phyloP scores from a whole-genome alignment of 2,888 invertebrate genomes.

The Diabrotica balteata region DNA sequence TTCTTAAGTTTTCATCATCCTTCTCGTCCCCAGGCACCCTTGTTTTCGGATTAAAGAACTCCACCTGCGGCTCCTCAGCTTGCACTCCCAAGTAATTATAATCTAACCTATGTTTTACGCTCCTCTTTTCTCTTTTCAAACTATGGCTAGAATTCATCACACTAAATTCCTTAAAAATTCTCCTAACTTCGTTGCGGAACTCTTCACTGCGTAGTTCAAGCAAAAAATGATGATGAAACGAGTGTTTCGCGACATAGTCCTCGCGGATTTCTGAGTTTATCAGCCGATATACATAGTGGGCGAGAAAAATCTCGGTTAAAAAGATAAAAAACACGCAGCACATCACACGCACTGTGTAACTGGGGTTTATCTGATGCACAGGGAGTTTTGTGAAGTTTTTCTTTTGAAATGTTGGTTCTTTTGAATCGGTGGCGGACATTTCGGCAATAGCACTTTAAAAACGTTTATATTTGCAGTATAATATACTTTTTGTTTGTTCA shows the following conservation, averaged over 20 bases:
- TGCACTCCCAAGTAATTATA: conserved; percentile 50
- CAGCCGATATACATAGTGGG: conserved; percentile 57
- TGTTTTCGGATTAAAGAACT: conserved; percentile 77
- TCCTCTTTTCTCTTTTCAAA: conserved; percentile 32
- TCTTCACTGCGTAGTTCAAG: conserved; percentile 49
- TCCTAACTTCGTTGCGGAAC: conserved; percentile 50
- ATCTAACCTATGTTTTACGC: conserved; percentile 36
- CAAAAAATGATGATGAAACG: conserved; percentile 51
- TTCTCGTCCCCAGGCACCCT: conserved; percentile 63
- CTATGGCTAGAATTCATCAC: conserved; percentile 18
- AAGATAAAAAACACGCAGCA: conserved; percentile 59
- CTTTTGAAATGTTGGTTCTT: conserved; percentile 28
- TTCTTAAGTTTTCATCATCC: conserved; percentile 57
- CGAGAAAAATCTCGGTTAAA: conserved; percentile 56
- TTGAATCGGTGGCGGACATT: conserved; percentile 43
- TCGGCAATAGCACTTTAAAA: not conserved
- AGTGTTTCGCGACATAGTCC: conserved; percentile 52
- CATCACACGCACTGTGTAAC: conserved; percentile 56
- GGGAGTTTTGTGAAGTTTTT: conserved; percentile 37
- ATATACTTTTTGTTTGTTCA: too few relatives aligned
- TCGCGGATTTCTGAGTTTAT: conserved; percentile 56
- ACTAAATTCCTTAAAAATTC: conserved; percentile 48
- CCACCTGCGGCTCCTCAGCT: conserved; percentile 65
- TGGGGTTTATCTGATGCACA: conserved; percentile 51
- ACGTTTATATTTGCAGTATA: too few relatives aligned